Conservation (phyloP, 2,888 invertebrate genomes). For the Synanthedon tipuliformis region DNA sequence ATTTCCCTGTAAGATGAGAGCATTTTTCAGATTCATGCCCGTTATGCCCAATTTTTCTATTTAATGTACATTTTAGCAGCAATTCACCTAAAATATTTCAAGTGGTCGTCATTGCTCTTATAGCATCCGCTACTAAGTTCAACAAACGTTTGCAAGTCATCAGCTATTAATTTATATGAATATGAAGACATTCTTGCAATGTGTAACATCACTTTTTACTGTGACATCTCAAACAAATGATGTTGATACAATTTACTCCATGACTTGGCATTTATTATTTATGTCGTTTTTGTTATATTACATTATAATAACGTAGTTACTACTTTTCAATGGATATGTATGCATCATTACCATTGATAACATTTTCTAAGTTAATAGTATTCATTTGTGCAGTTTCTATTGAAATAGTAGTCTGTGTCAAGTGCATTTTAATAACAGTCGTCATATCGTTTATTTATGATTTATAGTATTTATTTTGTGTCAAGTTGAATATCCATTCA, state of each 20-base stretch:
- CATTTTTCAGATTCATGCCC: slow-evolving; percentile 6
- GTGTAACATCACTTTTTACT: not conserved
- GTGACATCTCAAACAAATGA: slow-evolving; percentile 4
- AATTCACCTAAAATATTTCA: not conserved
- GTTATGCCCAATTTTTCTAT: slow-evolving; percentile 3
- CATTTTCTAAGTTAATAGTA: not conserved
- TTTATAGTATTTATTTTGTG: slow-evolving; percentile 24
- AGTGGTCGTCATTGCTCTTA: not conserved
- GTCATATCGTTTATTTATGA: slow-evolving; percentile 11
- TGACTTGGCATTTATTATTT: slow-evolving; percentile 8
- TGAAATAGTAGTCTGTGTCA: not conserved
- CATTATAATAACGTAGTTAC: too few relatives aligned
- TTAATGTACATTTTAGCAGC: not conserved
- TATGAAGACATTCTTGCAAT: not conserved
- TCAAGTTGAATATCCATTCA: slow-evolving; percentile 21
- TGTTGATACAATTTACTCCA: slow-evolving; percentile 4
- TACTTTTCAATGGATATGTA: not conserved
- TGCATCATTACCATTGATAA: not conserved
- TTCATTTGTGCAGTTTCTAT: not conserved
- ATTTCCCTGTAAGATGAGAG: slow-evolving; percentile 13
- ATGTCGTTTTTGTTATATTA: too few relatives aligned
- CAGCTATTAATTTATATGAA: not conserved
- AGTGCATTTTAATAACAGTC: not conserved
- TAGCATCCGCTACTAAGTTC: not conserved
- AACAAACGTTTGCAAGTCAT: not conserved